Percentiles rank a stretch among this genome's conserved stretches.
phyloP scores from a whole-genome alignment of 1,140 invertebrate species.

The Polyergus mexicanus region DNA sequence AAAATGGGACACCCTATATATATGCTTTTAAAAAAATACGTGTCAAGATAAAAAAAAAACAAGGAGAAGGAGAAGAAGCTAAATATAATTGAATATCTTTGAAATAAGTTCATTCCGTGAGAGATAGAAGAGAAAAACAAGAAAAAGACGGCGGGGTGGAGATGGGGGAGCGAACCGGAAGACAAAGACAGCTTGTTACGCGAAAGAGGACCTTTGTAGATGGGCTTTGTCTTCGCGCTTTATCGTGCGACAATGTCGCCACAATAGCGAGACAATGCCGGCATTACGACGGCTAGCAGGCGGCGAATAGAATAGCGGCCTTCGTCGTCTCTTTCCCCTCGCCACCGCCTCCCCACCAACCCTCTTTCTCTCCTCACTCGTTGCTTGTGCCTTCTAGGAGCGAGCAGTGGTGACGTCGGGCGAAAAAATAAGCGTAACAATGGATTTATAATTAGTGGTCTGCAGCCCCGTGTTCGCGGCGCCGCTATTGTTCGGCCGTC shows the following conservation, averaged over 20 bases:
- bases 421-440: conserved; percentile 80
- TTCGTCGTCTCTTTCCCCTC: background rate
- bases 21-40: background rate
- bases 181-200: conserved; percentile 78
- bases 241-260: conserved; percentile 82
- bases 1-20: too few species aligned
- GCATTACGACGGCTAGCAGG: conserved; percentile 80
- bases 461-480: conserved; percentile 64
- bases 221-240: conserved; percentile 80
- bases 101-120: conserved; percentile 38
- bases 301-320: conserved; percentile 59
- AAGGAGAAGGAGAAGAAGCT: background rate
- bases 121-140: conserved; percentile 25
- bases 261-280: conserved; percentile 80
- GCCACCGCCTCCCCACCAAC: too few species aligned
- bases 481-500: conserved; percentile 61
- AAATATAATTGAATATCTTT: conserved; percentile 51
- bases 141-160: background rate
- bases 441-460: conserved; percentile 83
- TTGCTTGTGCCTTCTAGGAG: conserved; percentile 55
- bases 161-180: conserved; percentile 61
- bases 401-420: conserved; percentile 74
- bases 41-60: background rate
- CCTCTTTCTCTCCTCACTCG: conserved; percentile 22
- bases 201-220: conserved; percentile 78